These are phyloP conservation scores for Eremophila alpestris DNA, from an alignment of 2,797 vertebrate species.

Conservation along the genomic window DNA sequence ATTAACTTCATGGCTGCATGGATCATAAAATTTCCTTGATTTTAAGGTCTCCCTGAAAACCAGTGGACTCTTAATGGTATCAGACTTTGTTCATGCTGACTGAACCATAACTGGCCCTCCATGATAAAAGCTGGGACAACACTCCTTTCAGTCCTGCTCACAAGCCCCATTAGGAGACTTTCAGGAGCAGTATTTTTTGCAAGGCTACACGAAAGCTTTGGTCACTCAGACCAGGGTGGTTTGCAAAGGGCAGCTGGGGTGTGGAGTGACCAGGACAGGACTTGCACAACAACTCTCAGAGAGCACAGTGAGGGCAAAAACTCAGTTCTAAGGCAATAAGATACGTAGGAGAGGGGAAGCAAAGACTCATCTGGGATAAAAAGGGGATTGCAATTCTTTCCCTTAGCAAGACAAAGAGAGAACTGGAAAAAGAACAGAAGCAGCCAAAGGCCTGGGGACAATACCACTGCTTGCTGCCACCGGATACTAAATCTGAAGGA, in stretches of 20 bases:
- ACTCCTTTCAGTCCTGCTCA: neutral
- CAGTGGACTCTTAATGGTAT: neutral
- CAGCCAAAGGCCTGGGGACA: neutral
- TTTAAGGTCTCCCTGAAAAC: neutral
- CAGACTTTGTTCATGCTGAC: neutral
- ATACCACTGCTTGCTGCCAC: neutral
- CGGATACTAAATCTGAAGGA: neutral
- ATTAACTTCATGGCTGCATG: neutral
- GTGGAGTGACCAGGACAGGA: neutral
- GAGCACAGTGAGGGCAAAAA: neutral
- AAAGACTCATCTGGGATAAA: neutral
- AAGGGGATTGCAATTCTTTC: neutral
- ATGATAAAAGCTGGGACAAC: neutral
- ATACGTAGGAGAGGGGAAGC: neutral
- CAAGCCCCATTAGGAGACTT: accelerated
- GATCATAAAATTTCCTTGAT: neutral
- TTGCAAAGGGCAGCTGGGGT: neutral
- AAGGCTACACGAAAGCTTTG: neutral
- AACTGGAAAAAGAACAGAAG: constrained; percentile 3
- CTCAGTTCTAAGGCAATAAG: neutral
- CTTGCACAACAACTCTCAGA: neutral
- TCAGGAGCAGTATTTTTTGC: neutral
- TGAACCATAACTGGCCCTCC: neutral
- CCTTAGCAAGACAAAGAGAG: neutral
- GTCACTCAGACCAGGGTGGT: neutral